phyloP scores from a whole-genome alignment of 2,888 invertebrate genomes.

The Nematopogon swammerdamellus region DNA sequence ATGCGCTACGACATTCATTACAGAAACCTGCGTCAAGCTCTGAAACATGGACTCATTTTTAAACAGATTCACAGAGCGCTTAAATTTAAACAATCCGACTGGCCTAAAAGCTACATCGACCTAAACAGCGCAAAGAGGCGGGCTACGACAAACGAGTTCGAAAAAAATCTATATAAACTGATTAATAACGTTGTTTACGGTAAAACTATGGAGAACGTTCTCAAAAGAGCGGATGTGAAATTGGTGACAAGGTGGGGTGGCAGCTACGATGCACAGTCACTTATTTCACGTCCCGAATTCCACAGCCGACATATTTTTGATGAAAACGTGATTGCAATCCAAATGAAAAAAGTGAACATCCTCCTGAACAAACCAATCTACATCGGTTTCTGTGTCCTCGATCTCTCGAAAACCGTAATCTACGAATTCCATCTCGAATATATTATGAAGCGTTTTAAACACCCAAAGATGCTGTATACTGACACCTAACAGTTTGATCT shows the following conservation, averaged over 20 bases:
- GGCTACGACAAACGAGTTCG: conserved; percentile 7
- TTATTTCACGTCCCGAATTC: conserved; percentile 2
- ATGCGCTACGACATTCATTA: conserved; percentile 18
- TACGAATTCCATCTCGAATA: conserved; percentile 11
- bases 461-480: conserved; percentile 1
- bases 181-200: no score
- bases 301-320: conserved; percentile 6
- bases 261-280: conserved; percentile 2
- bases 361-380: conserved; percentile 12
- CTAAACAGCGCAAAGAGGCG: conserved; percentile 10
- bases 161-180: conserved; percentile 12
- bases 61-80: conserved; percentile 14
- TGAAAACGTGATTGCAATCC: conserved; percentile 11
- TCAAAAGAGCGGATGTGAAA: conserved; percentile 9
- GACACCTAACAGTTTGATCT: conserved; percentile 7
- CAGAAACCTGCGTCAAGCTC: conserved; percentile 15
- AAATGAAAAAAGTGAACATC: conserved; percentile 7
- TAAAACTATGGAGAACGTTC: conserved; percentile 12
- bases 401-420: conserved; percentile 10
- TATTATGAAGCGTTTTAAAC: conserved; percentile 1
- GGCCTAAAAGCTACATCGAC: conserved; percentile 16
- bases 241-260: conserved; percentile 7
- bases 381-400: conserved; percentile 10
- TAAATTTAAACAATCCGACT: conserved; percentile 17
- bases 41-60: conserved; percentile 17